Evolutionary conservation across 2,113 vertebrate species (phyloP).

Genomic region (Gadus macrocephalus): DNA sequence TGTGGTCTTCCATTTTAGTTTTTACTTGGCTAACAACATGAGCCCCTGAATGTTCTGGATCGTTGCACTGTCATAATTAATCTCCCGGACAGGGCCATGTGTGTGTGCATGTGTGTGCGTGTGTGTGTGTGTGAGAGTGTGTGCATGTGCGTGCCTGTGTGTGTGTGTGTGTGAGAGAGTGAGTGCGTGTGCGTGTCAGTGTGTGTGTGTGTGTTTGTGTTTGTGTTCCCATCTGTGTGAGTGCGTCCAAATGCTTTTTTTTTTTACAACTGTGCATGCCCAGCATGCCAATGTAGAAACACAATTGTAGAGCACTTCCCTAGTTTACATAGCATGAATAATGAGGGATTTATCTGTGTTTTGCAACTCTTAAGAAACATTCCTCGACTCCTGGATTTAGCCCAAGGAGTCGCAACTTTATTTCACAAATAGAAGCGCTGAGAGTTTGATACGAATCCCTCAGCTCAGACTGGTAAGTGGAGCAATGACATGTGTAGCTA

Average conservation of each 20-base stretch:
- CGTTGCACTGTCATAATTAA: conserved; percentile 18
- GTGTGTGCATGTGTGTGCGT: neutral
- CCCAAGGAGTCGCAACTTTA: too few species aligned
- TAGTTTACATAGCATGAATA: conserved; percentile 13
- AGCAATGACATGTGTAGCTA: conserved; percentile 8
- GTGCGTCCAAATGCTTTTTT: neutral
- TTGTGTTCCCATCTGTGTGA: conserved; percentile 7
- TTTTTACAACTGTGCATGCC: conserved; percentile 44
- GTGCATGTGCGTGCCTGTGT: too few species aligned
- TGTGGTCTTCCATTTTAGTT: conserved; percentile 18
- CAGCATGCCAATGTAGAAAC: conserved; percentile 46
- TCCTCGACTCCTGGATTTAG: neutral
- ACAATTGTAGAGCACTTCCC: conserved; percentile 20
- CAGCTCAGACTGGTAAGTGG: neutral
- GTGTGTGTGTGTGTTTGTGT: neutral
- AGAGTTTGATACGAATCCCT: too few species aligned
- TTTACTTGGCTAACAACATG: conserved; percentile 33
- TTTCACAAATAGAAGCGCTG: too few species aligned
- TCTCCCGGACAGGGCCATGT: conserved; percentile 5
- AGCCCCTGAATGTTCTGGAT: conserved; percentile 44
- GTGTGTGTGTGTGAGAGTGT: too few species aligned
- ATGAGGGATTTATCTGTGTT: neutral
- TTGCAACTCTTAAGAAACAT: neutral
- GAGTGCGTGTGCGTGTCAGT: conserved; percentile 8
- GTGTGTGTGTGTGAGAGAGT: too few species aligned